phyloP scores from a whole-genome alignment of 2,113 vertebrate genomes.

The Neodon shergylaensis region DNA sequence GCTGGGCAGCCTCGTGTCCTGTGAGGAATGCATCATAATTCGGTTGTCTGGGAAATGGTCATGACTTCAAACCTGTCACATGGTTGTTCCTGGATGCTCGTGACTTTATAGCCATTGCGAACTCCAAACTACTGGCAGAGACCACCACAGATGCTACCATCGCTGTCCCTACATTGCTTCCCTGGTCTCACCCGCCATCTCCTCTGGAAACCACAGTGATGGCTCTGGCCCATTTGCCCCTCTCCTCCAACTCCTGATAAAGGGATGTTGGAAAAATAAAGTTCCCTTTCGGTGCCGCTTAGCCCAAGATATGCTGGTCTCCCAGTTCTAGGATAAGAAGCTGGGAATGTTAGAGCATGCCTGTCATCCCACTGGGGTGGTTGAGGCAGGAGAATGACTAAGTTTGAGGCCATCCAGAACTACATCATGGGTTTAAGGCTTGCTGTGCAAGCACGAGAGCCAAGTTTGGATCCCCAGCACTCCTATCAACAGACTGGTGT shows the following conservation, averaged over 20 bases:
- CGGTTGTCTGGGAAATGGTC: not conserved
- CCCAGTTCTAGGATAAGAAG: not conserved
- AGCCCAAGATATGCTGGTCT: not conserved
- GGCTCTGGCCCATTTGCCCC: not conserved
- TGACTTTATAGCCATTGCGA: too few relatives aligned
- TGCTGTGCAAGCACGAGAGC: not conserved
- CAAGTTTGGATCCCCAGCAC: not conserved
- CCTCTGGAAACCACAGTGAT: not conserved
- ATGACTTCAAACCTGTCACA: not conserved
- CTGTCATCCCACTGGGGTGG: too few relatives aligned
- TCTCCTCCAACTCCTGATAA: not conserved
- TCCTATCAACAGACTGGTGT: too few relatives aligned
- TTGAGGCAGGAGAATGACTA: not conserved
- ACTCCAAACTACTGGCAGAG: too few relatives aligned
- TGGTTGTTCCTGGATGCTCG: not conserved
- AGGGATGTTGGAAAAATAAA: not conserved
- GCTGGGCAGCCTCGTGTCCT: not conserved
- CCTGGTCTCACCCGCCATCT: not conserved
- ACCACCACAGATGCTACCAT: too few relatives aligned
- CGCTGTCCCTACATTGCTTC: not conserved
- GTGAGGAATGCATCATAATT: not conserved
- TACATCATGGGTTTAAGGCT: not conserved
- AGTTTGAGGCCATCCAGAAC: not conserved
- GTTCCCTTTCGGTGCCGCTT: not conserved
- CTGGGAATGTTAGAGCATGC: too few relatives aligned